A percentile compares a stretch with the other conserved stretches of the same genome.
These are phyloP conservation scores for Caenorhabditis auriculariae DNA, from an alignment of 2,888 invertebrate species.

Conservation along the genomic window DNA sequence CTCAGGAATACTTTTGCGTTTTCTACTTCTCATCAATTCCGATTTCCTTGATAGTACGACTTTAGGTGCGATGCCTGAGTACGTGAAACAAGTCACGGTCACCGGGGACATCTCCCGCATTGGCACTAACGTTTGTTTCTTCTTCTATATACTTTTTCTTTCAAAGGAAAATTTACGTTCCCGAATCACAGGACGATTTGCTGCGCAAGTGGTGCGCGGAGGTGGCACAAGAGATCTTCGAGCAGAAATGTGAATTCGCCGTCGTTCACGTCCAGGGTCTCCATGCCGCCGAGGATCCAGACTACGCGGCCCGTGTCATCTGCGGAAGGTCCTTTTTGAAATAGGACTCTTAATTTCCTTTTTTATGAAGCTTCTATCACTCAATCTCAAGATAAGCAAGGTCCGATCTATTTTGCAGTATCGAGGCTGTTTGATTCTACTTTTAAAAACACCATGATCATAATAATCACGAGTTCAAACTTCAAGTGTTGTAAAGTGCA, in stretches of 20 bases:
- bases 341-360: no score
- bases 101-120: slow-evolving; percentile 47
- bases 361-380: no score
- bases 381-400: no score
- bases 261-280: slow-evolving; percentile 48
- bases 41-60: no score
- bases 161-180: slow-evolving; percentile 1
- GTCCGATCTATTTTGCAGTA: no score
- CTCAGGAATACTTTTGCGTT: no score
- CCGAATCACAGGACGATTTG: slow-evolving; percentile 30
- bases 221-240: slow-evolving; percentile 47
- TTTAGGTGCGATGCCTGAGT: slow-evolving; percentile 28
- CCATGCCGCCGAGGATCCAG: slow-evolving; percentile 35
- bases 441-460: no score
- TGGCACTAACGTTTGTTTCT: slow-evolving; percentile 31
- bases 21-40: no score
- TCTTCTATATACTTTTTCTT: neutral
- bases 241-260: slow-evolving; percentile 48
- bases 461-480: no score
- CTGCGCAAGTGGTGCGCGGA: slow-evolving; percentile 41
- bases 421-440: no score
- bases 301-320: slow-evolving; percentile 32
- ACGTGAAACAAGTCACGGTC: slow-evolving; percentile 50
- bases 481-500: no score
- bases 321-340: slow-evolving; percentile 42